Evolutionary conservation across 2,888 invertebrate species (phyloP).

Genomic region (Lasioglossum morio): DNA sequence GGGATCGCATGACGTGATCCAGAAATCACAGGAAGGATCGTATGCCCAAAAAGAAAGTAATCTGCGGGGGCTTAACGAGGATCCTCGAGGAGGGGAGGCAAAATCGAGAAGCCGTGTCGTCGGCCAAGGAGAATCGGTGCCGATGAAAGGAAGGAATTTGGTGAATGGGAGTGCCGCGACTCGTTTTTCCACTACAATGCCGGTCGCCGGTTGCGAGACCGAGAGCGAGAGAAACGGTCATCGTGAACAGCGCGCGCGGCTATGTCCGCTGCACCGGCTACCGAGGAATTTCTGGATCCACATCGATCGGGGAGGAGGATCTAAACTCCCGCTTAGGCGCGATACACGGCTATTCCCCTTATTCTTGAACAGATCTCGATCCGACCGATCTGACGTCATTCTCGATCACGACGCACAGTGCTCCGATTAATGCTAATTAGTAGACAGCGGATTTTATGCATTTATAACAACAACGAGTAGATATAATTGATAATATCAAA

Average conservation of each 20-base stretch:
- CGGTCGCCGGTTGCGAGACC: slow-evolving; percentile 3
- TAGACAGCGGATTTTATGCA: no score
- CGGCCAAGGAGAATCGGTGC: slow-evolving; percentile 76
- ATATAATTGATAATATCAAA: no score
- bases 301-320: slow-evolving; percentile 52
- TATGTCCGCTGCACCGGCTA: slow-evolving; percentile 26
- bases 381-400: background rate
- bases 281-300: slow-evolving; percentile 57
- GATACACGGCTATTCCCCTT: background rate
- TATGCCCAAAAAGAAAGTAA: slow-evolving; percentile 1
- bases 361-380: background rate
- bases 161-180: slow-evolving; percentile 81
- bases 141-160: slow-evolving; percentile 83
- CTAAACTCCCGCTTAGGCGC: background rate
- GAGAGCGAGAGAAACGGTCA: background rate
- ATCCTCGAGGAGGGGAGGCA: slow-evolving; percentile 28
- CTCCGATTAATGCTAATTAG: no score
- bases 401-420: background rate
- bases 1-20: background rate
- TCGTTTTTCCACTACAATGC: slow-evolving; percentile 63
- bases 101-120: slow-evolving; percentile 71
- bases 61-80: slow-evolving; percentile 14
- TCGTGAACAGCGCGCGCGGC: slow-evolving; percentile 14
- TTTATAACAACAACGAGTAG: no score
- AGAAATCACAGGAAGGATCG: background rate